These are phyloP conservation scores for Sinelater perroti DNA, from an alignment of 2,888 invertebrate genomes.

Conservation along the genomic window DNA sequence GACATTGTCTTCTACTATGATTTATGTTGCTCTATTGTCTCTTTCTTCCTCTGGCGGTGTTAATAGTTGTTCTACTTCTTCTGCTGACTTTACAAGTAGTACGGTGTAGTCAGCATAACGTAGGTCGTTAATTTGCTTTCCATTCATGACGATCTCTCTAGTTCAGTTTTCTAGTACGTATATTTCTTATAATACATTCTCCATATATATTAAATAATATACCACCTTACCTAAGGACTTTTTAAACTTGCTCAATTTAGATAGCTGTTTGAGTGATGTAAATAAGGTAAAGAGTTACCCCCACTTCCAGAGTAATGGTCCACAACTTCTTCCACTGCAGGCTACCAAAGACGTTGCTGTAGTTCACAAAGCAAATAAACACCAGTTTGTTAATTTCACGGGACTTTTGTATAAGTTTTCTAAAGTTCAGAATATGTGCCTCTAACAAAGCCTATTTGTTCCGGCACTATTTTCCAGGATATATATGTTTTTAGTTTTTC, in stretches of 20 bases:
- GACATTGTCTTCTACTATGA: no score
- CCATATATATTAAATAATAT: no score
- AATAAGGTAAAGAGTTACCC: background rate
- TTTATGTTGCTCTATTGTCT: no score
- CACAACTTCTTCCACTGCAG: background rate
- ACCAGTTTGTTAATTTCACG: slow-evolving; percentile 6
- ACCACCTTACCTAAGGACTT: no score
- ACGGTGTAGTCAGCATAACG: background rate
- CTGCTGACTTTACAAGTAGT: background rate
- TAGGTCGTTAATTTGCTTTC: no score
- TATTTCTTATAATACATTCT: no score
- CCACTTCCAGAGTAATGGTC: background rate
- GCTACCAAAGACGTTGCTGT: background rate
- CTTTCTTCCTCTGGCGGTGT: no score
- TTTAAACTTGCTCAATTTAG: no score
- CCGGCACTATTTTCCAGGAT: background rate
- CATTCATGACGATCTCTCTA: no score
- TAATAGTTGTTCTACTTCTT: no score
- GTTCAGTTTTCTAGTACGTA: no score
- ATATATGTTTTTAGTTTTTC: slow-evolving; percentile 1
- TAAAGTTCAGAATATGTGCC: background rate
- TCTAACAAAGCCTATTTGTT: background rate
- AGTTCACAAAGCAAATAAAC: no score
- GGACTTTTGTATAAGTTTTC: background rate
- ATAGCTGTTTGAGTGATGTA: background rate